These are phyloP conservation scores for Zapus hudsonius DNA, from an alignment of 2,113 vertebrate species.

Conservation along the genomic window DNA sequence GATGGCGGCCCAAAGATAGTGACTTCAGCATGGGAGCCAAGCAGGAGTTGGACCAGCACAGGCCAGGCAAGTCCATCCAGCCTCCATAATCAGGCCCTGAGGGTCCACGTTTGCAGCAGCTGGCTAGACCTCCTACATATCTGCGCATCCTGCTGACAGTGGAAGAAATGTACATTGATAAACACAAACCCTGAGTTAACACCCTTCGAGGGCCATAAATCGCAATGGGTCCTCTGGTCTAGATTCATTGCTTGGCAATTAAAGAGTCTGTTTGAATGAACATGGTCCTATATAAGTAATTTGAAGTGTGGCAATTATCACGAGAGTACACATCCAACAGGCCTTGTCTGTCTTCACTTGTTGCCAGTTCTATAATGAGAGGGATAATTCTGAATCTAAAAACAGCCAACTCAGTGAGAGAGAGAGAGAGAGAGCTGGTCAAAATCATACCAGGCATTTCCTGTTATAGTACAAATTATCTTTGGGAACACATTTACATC, in stretches of 20 bases:
- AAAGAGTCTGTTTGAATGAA: slow-evolving; percentile 39
- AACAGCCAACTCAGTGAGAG: neutral
- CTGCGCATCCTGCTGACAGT: slow-evolving; percentile 39
- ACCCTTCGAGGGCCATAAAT: slow-evolving; percentile 10
- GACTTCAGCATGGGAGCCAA: slow-evolving; percentile 50
- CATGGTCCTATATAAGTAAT: slow-evolving; percentile 57
- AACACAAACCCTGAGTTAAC: slow-evolving; percentile 36
- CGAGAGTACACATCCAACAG: slow-evolving; percentile 37
- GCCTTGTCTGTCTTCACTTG: slow-evolving; percentile 5
- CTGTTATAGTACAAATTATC: neutral
- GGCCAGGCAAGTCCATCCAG: slow-evolving; percentile 17
- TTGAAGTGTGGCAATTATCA: slow-evolving; percentile 58
- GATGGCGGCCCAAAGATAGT: slow-evolving; percentile 62
- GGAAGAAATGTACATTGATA: slow-evolving; percentile 45
- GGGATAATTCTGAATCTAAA: slow-evolving; percentile 34
- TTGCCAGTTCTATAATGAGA: slow-evolving; percentile 41
- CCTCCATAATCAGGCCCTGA: slow-evolving; percentile 45
- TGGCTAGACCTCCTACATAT: slow-evolving; percentile 45
- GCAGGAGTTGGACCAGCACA: slow-evolving; percentile 35
- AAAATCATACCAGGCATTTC: neutral
- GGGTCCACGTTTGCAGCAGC: slow-evolving; percentile 37
- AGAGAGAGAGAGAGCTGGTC: slow-evolving; percentile 15
- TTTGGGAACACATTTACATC: neutral
- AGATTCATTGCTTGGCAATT: slow-evolving; percentile 39
- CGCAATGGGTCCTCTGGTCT: slow-evolving; percentile 34